Evolutionary conservation across 1,140 invertebrate genomes (phyloP), one percentile per base, ranked within the genome.

Genomic region (Aphelenchoides besseyi): DNA sequence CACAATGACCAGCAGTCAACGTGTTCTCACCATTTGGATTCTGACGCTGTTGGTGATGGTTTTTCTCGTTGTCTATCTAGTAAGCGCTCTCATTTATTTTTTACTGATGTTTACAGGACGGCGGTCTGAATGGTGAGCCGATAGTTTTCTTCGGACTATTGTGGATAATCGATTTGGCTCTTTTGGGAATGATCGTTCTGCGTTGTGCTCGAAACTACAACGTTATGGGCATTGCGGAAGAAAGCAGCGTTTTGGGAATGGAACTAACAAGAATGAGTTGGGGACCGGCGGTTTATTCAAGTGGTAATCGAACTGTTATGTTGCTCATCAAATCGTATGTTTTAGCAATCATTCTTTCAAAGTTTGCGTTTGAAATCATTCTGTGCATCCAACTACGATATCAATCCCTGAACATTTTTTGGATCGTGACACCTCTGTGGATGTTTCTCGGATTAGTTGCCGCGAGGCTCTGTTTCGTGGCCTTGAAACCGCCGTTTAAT

Each of bases 371-470:
- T 23, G 55, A 59, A 59, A 23, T 59, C 26, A 33, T 33, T 12
- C 18, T 59, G 26, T 59, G 18, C 55, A 33, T 59, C 5, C 55
- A 59, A 59, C 55, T 59, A 33, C 55, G 55, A 8, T 29, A 33
- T 33, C 55, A 18, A 18, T 5, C 55, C 12, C 5, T 59, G 5
- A 18, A 23, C 55, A 59, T 59, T 33, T 8, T 59, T 33, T 59
- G 55, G 55, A 59, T 59, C 5, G 18, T 59, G 26, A 33, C 12
- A 8, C 55, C 55, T 5, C 55, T 59, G 12, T 59, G 55, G 55
- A 16, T 28, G 12, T 59, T 59, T 33, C 18, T 59, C 5, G 55
- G 55, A 5, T 23, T 59, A 29, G 55, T 59, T 28, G 5, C 55
- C 55, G 55, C 55, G 41, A 16, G 41, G 41, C 23, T 48, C 12